A percentile compares a stretch with the other conserved stretches of the same genome.
phyloP scores from a whole-genome alignment of 1,140 invertebrate genomes.

The Lucilia sericata region DNA sequence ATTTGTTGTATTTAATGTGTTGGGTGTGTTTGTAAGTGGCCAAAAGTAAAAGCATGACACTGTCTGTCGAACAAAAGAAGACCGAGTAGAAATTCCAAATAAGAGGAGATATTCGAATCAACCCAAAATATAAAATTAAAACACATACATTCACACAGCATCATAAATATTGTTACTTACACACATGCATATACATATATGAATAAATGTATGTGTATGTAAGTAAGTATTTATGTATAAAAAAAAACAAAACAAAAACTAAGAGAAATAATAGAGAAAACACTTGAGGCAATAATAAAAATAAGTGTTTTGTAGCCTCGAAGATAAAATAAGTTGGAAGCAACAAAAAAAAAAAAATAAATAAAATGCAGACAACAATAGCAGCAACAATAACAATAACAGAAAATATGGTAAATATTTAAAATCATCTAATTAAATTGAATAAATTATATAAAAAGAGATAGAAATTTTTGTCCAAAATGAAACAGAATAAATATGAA shows the following conservation, averaged over 20 bases:
- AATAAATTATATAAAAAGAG: neutral
- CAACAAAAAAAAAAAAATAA: neutral
- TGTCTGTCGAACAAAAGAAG: neutral
- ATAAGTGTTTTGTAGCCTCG: slow-evolving; percentile 21
- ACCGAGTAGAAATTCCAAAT: no score
- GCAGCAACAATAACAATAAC: neutral
- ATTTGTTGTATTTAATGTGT: neutral
- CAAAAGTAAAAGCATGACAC: neutral
- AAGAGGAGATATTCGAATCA: neutral
- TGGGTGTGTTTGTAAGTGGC: neutral
- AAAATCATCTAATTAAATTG: slow-evolving; percentile 35
- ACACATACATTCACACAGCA: neutral
- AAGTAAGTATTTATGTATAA: neutral
- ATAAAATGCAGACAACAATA: slow-evolving; percentile 1
- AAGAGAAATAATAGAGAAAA: neutral
- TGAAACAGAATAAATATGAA: neutral
- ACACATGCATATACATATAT: no score
- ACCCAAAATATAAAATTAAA: neutral
- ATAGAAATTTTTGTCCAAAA: neutral
- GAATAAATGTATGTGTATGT: no score
- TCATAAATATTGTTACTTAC: neutral
- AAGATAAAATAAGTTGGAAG: neutral
- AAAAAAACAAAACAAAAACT: slow-evolving; percentile 10
- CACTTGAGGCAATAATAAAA: slow-evolving; percentile 25
- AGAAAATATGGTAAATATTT: slow-evolving; percentile 35